These are phyloP conservation scores for Zophobas morio DNA, from an alignment of 1,140 invertebrate genomes.

Conservation along the genomic window DNA sequence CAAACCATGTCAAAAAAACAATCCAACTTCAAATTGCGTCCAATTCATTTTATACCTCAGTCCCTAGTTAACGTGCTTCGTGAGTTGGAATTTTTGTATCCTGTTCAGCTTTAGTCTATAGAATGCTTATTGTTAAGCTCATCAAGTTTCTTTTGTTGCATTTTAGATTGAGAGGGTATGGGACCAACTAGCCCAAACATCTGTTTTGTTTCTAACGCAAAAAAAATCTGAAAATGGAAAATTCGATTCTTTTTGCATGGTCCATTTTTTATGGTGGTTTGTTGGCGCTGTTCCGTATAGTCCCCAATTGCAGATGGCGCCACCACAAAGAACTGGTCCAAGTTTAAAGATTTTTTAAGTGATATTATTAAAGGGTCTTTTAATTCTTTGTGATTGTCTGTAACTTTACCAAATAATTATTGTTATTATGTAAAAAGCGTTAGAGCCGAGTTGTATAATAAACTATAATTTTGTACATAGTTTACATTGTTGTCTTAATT, in stretches of 20 bases:
- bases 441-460: constrained; percentile 41
- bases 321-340: not conserved
- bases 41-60: constrained; percentile 32
- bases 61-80: constrained; percentile 27
- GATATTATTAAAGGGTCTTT: constrained; percentile 32
- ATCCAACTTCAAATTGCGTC: constrained; percentile 45
- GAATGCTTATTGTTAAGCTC: constrained; percentile 16
- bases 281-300: not conserved
- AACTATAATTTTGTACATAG: constrained; percentile 38
- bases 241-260: not conserved
- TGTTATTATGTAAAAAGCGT: constrained; percentile 34
- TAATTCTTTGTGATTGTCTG: constrained; percentile 33
- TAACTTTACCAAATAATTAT: constrained; percentile 27
- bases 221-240: constrained; percentile 21
- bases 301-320: not conserved
- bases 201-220: constrained; percentile 24
- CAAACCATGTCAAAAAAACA: constrained; percentile 20
- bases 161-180: constrained; percentile 40
- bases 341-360: constrained; percentile 16
- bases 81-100: constrained; percentile 32
- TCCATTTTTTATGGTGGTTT: not conserved
- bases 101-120: constrained; percentile 26
- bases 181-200: constrained; percentile 47
- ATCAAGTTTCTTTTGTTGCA: constrained; percentile 25
- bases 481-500: constrained; percentile 31